Evolutionary conservation across 1,140 invertebrate genomes (phyloP).

Genomic region (Samia ricini): DNA sequence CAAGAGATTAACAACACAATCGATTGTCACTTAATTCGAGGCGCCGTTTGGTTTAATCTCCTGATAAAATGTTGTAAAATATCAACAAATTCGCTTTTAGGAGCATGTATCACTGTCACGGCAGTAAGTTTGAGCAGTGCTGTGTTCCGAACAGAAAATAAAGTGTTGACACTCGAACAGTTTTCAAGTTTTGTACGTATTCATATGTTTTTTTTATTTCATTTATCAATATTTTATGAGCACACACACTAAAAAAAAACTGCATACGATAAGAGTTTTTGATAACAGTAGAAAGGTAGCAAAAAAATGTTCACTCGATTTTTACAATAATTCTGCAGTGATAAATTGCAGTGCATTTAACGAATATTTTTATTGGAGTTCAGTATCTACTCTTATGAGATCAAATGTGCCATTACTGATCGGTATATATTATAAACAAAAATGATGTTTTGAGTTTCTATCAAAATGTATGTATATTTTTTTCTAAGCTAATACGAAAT

Average conservation of each 20-base stretch:
- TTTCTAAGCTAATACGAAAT: too few relatives aligned
- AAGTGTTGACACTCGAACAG: background rate
- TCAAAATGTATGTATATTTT: too few relatives aligned
- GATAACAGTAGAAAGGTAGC: too few relatives aligned
- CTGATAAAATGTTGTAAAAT: background rate
- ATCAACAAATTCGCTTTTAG: background rate
- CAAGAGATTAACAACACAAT: background rate
- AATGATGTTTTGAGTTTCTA: too few relatives aligned
- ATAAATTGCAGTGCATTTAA: too few relatives aligned
- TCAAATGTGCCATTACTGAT: too few relatives aligned
- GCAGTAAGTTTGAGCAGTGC: background rate
- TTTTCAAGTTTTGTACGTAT: background rate
- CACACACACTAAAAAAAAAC: background rate
- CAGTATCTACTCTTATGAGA: too few relatives aligned
- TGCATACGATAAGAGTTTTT: background rate
- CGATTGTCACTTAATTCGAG: conserved; percentile 6
- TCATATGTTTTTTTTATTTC: background rate
- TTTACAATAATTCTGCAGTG: too few relatives aligned
- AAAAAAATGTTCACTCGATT: too few relatives aligned
- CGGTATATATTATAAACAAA: too few relatives aligned
- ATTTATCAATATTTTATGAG: background rate
- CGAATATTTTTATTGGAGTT: too few relatives aligned
- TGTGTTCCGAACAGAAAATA: background rate
- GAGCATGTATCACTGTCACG: background rate
- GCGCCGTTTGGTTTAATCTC: background rate